Percentiles rank a stretch among this genome's conserved stretches.
Evolutionary conservation across 2,888 invertebrate species (phyloP).

Genomic region (Fragum fragum): DNA sequence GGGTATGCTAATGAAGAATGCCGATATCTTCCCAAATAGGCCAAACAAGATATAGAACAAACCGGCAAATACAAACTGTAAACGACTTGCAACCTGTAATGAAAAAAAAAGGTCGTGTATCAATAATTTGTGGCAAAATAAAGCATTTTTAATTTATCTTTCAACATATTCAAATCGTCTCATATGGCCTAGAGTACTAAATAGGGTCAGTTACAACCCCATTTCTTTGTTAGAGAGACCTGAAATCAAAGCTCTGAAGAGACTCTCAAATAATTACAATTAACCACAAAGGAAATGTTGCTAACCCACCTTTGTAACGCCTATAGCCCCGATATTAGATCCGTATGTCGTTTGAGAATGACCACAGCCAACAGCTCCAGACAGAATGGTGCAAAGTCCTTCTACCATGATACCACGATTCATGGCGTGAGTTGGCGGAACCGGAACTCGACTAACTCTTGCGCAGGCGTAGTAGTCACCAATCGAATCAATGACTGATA

Average conservation of each 20-base stretch:
- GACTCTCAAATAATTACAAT: too few relatives aligned
- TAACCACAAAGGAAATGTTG: too few relatives aligned
- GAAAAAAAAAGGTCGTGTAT: too few relatives aligned
- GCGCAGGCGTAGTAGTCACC: slow-evolving; percentile 88
- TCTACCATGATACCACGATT: slow-evolving; percentile 92
- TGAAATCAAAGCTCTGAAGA: too few relatives aligned
- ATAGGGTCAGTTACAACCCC: too few relatives aligned
- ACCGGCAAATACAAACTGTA: slow-evolving; percentile 86
- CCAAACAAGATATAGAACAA: slow-evolving; percentile 86
- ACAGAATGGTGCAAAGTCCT: slow-evolving; percentile 93
- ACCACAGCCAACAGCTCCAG: slow-evolving; percentile 94
- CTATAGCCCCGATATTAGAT: slow-evolving; percentile 96
- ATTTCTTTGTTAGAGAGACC: too few relatives aligned
- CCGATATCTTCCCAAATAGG: slow-evolving; percentile 87
- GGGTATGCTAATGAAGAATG: slow-evolving; percentile 87
- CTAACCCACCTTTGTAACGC: slow-evolving; percentile 91
- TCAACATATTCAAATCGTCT: too few relatives aligned
- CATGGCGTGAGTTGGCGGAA: slow-evolving; percentile 94
- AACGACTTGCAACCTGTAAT: slow-evolving; percentile 86
- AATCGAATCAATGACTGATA: slow-evolving; percentile 87
- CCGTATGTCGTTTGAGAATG: slow-evolving; percentile 96
- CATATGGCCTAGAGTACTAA: too few relatives aligned
- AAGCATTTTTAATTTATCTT: too few relatives aligned
- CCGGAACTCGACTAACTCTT: slow-evolving; percentile 91
- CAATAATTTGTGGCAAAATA: too few relatives aligned